Evolutionary conservation across 2,888 invertebrate species (phyloP).

Genomic region (Ctenicera cuprea): DNA sequence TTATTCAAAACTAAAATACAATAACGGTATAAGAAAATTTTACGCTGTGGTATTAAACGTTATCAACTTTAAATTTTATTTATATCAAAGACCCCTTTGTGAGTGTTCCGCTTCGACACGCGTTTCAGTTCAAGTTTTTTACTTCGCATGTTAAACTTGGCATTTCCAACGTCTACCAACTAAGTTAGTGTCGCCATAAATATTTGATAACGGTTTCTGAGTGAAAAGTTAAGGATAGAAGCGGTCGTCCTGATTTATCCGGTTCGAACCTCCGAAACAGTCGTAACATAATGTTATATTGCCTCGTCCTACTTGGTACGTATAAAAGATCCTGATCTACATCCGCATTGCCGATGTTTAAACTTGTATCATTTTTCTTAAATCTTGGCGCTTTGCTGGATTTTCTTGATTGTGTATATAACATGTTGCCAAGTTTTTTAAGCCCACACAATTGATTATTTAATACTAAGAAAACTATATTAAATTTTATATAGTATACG

Average conservation of each 20-base stretch:
- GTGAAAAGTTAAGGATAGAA: slow-evolving; percentile 50
- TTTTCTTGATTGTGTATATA: too few species aligned
- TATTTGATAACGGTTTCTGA: slow-evolving; percentile 53
- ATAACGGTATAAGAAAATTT: background rate
- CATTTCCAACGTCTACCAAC: slow-evolving; percentile 43
- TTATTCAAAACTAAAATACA: too few species aligned
- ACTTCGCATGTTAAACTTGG: slow-evolving; percentile 35
- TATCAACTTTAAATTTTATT: background rate
- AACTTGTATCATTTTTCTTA: background rate
- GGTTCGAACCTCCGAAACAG: slow-evolving; percentile 45
- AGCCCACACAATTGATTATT: too few species aligned
- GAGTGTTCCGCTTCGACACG: background rate
- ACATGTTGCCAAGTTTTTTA: too few species aligned
- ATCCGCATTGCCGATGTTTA: slow-evolving; percentile 23
- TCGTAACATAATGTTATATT: slow-evolving; percentile 45
- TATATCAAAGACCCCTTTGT: slow-evolving; percentile 3
- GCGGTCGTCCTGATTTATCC: slow-evolving; percentile 46
- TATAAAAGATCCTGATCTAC: slow-evolving; percentile 31
- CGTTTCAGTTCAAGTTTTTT: slow-evolving; percentile 39
- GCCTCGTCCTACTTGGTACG: slow-evolving; percentile 16
- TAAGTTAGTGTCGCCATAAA: slow-evolving; percentile 52
- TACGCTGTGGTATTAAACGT: too few species aligned
- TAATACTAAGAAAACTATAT: too few species aligned
- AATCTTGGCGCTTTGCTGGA: background rate
- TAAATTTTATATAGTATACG: too few species aligned